Evolutionary conservation across 1,140 invertebrate species (phyloP).

Genomic region (Drosophila sucinea): DNA sequence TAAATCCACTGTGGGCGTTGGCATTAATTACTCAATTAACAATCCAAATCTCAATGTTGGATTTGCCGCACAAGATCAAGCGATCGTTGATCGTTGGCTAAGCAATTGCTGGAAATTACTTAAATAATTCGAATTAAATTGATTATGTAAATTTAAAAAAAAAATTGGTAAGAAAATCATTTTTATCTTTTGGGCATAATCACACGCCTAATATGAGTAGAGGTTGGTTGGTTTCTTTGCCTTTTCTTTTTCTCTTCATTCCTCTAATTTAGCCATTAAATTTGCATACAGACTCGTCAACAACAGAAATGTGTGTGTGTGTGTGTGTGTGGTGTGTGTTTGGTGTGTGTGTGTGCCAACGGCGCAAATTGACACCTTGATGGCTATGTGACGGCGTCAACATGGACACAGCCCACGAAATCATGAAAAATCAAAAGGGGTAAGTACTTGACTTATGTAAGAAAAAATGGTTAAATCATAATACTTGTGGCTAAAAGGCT

Average conservation of each 20-base stretch:
- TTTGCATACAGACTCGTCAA: slow-evolving; percentile 65
- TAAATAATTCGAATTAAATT: slow-evolving; percentile 62
- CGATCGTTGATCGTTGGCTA: background rate
- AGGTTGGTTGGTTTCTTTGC: slow-evolving; percentile 22
- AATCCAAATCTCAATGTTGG: slow-evolving; percentile 17
- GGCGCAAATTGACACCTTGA: slow-evolving; percentile 75
- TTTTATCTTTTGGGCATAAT: slow-evolving; percentile 63
- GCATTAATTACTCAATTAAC: slow-evolving; percentile 80
- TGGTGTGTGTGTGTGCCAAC: slow-evolving; percentile 48
- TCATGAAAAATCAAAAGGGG: slow-evolving; percentile 2
- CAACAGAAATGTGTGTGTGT: slow-evolving; percentile 30
- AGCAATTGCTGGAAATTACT: slow-evolving; percentile 62
- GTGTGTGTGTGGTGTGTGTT: slow-evolving; percentile 37
- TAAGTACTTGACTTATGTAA: background rate
- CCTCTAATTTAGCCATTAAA: slow-evolving; percentile 81
- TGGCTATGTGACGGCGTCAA: slow-evolving; percentile 37
- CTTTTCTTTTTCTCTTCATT: slow-evolving; percentile 39
- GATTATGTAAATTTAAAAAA: slow-evolving; percentile 65
- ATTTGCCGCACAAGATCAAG: slow-evolving; percentile 2
- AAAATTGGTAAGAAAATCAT: slow-evolving; percentile 21
- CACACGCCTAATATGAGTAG: slow-evolving; percentile 56
- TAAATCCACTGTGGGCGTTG: slow-evolving; percentile 59
- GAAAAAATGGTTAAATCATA: too few relatives aligned
- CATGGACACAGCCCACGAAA: slow-evolving; percentile 2
- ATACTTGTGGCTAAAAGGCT: too few relatives aligned